These are phyloP conservation scores for Leptopilina myrica DNA, from an alignment of 2,888 invertebrate genomes.

Conservation along the genomic window DNA sequence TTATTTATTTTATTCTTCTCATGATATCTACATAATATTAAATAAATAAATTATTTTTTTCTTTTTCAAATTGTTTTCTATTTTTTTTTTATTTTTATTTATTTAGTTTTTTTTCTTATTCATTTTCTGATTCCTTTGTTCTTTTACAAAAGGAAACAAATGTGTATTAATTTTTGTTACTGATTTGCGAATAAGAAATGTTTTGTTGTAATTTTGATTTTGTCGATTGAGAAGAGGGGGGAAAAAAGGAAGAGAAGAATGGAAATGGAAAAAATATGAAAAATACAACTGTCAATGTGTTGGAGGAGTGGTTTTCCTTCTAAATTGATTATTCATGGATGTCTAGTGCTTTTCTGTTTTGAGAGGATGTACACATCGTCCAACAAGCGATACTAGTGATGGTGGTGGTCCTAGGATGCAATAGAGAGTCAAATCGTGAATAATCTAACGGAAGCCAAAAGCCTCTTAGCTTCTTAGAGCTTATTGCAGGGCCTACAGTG, in stretches of 20 bases:
- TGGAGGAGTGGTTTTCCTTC: neutral
- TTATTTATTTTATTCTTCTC: too few relatives aligned
- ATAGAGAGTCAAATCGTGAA: constrained; percentile 41
- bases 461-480: constrained; percentile 39
- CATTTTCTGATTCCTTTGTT: too few relatives aligned
- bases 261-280: neutral
- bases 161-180: too few relatives aligned
- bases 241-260: neutral
- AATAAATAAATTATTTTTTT: too few relatives aligned
- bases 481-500: constrained; percentile 40
- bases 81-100: too few relatives aligned
- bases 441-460: constrained; percentile 39
- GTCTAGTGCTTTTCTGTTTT: constrained; percentile 30
- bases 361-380: constrained; percentile 5
- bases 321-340: constrained; percentile 33
- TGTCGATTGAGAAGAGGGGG: too few relatives aligned
- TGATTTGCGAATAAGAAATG: too few relatives aligned
- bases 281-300: neutral
- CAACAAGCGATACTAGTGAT: constrained; percentile 23
- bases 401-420: constrained; percentile 27
- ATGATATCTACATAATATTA: too few relatives aligned
- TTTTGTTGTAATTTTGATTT: too few relatives aligned
- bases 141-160: too few relatives aligned
- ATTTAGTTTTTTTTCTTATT: too few relatives aligned
- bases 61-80: too few relatives aligned